Evolutionary conservation across 2,797 vertebrate species (phyloP).

Genomic region (Sarcoramphus papa): DNA sequence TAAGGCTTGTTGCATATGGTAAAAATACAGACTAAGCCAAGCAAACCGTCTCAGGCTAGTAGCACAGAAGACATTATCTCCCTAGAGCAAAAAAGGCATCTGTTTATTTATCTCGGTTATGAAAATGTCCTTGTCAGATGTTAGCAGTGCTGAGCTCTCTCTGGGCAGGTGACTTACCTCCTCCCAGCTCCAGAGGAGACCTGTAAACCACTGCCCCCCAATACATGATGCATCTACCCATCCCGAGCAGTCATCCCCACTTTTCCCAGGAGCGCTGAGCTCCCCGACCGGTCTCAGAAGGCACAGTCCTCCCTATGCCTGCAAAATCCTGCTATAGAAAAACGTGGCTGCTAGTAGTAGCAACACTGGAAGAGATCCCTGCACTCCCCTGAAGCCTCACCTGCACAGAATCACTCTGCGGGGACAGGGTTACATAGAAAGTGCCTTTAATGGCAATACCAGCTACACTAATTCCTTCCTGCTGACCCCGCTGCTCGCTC

Average conservation of each 20-base stretch:
- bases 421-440: neutral
- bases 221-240: neutral
- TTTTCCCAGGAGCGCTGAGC: neutral
- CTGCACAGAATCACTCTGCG: neutral
- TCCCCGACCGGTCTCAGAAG: neutral
- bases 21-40: neutral
- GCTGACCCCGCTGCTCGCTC: neutral
- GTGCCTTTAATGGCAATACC: neutral
- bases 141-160: neutral
- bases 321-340: neutral
- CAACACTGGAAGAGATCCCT: neutral
- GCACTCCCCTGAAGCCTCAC: neutral
- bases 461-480: neutral
- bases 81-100: neutral
- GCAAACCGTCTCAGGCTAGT: neutral
- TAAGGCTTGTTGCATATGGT: neutral
- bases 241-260: accelerated
- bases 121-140: neutral
- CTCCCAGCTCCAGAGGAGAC: neutral
- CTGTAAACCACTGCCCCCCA: neutral
- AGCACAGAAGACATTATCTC: neutral
- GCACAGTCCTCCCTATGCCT: neutral
- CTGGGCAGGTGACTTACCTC: neutral
- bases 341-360: neutral
- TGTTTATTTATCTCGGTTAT: neutral